A percentile compares a stretch with the other conserved stretches of the same genome.
Conservation (phyloP, 2,888 invertebrate genomes). For the Leistus spinibarbis region DNA sequence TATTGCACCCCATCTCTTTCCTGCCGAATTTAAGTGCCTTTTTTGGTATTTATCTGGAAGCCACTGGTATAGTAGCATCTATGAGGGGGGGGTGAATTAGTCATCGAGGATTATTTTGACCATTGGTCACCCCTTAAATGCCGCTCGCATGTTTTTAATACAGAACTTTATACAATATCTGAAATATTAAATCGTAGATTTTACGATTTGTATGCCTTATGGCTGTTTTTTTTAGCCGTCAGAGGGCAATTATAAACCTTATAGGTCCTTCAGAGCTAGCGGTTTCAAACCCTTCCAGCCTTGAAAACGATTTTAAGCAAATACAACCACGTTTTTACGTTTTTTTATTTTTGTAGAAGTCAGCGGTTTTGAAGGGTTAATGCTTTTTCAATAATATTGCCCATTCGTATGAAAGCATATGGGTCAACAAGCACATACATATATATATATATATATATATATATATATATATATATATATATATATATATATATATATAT, state of each 20-base stretch:
- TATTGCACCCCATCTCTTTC: slow-evolving; percentile 41
- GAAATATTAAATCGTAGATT: slow-evolving; percentile 26
- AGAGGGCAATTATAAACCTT: slow-evolving; percentile 30
- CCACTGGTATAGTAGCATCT: no score
- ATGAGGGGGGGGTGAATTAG: neutral
- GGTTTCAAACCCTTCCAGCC: neutral
- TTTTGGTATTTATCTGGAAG: neutral
- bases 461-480: slow-evolving; percentile 6
- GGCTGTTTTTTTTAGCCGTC: slow-evolving; percentile 27
- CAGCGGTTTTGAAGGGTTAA: slow-evolving; percentile 13
- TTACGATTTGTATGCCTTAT: slow-evolving; percentile 25
- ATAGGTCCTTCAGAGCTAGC: slow-evolving; percentile 12
- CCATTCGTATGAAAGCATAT: no score
- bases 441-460: neutral
- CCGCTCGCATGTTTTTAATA: neutral
- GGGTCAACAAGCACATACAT: no score
- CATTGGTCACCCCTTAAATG: neutral
- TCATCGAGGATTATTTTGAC: neutral
- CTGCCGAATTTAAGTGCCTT: neutral
- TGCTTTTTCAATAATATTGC: slow-evolving; percentile 23
- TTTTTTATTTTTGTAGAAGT: slow-evolving; percentile 6
- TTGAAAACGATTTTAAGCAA: slow-evolving; percentile 24
- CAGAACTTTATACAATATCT: slow-evolving; percentile 18
- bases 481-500: slow-evolving; percentile 6
- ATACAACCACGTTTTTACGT: slow-evolving; percentile 6